phyloP scores from a whole-genome alignment of 2,888 invertebrate genomes.

The Euspilapteryx auroguttella region DNA sequence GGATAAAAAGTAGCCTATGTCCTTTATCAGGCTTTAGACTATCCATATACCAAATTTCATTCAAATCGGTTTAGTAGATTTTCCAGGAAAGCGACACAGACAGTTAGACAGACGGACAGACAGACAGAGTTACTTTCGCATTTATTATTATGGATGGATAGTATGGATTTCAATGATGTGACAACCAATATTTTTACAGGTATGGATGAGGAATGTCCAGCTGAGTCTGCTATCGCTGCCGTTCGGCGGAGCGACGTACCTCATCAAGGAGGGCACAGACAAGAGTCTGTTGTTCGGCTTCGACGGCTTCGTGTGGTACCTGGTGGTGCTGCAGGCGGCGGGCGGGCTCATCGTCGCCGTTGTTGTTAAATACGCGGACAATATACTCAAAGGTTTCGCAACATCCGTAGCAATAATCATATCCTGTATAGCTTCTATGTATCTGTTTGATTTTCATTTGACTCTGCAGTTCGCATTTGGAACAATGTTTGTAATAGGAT shows the following conservation, averaged over 20 bases:
- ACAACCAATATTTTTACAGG: too few species aligned
- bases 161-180: too few species aligned
- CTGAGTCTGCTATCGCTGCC: constrained; percentile 90
- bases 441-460: constrained; percentile 86
- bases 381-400: constrained; percentile 97
- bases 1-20: too few species aligned
- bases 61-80: too few species aligned
- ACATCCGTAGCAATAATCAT: constrained; percentile 96
- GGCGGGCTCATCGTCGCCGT: constrained; percentile 97
- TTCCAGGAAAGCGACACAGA: too few species aligned
- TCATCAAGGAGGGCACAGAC: constrained; percentile 77
- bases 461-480: constrained; percentile 87
- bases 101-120: too few species aligned
- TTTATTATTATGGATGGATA: too few species aligned
- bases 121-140: too few species aligned
- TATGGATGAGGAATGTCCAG: constrained; percentile 98
- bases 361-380: constrained; percentile 99
- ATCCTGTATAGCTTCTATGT: constrained; percentile 91
- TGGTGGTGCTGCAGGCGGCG: constrained; percentile 87
- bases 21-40: too few species aligned
- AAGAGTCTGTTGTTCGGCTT: constrained; percentile 65
- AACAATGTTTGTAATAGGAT: constrained; percentile 85
- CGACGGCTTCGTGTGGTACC: constrained; percentile 83
- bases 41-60: too few species aligned
- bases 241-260: constrained; percentile 81